Evolutionary conservation across 2,113 vertebrate genomes (phyloP).

Genomic region (Halcyon malimbica): DNA sequence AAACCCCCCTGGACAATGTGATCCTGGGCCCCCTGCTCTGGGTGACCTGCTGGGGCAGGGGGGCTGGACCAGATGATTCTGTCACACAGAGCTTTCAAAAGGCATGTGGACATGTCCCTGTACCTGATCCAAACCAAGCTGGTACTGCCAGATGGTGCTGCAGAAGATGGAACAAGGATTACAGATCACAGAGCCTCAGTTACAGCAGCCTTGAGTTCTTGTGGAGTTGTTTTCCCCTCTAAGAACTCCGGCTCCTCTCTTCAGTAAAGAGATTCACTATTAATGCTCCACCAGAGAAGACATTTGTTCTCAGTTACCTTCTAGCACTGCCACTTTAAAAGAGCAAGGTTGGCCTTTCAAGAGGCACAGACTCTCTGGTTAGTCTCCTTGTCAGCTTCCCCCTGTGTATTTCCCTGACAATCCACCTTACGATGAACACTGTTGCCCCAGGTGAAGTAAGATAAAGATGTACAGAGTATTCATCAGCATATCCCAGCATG

Average conservation of each 20-base stretch:
- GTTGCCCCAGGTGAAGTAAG: slow-evolving; percentile 1
- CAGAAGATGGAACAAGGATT: background rate
- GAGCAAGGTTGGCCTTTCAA: slow-evolving; percentile 31
- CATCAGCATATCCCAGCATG: too few relatives aligned
- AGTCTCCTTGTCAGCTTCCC: background rate
- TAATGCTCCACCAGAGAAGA: slow-evolving; percentile 9
- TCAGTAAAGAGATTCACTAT: background rate
- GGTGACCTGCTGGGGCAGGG: too few relatives aligned
- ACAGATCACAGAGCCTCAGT: background rate
- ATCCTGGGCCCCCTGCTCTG: too few relatives aligned
- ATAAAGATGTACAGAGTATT: background rate
- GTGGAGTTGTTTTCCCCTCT: background rate
- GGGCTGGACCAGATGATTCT: too few relatives aligned
- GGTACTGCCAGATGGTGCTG: background rate
- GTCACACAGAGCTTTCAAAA: background rate
- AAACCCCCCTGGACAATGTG: too few relatives aligned
- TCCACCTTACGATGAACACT: slow-evolving; percentile 31
- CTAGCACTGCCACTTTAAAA: slow-evolving; percentile 32
- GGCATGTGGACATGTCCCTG: rapidly evolving
- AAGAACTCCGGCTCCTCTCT: background rate
- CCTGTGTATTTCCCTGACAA: background rate
- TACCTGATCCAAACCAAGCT: background rate
- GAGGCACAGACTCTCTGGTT: background rate
- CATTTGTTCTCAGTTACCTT: slow-evolving; percentile 6
- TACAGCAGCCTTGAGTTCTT: background rate